Base-by-base conservation (phyloP, 1,140 invertebrate species). In the Octopus bimaculoides region DNA sequence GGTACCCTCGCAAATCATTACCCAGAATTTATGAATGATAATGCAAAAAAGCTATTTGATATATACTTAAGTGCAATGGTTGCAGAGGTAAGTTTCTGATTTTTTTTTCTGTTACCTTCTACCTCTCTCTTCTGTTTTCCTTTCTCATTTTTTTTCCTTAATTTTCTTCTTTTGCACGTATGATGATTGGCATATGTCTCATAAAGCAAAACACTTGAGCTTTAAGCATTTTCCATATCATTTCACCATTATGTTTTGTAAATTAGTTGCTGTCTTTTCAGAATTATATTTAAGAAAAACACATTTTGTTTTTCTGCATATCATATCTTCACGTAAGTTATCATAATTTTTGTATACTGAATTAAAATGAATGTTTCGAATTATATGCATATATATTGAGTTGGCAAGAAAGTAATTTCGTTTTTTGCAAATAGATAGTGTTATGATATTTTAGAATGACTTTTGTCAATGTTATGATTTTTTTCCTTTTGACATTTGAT, bases 1-100 rank as follows among this genome's bases (percentile, higher is more conserved):
- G 89, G 89, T 71, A 83, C 89, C 1, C 79, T 90, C n/a, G 85
- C 86, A 79, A 85, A 90, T 76, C 81, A 87, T 0, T 89, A 86
- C 78, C 89, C 89, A 55, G 87, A 89, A 76, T 55, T 84, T 26
- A 88, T 90, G 85, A 82, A 81, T 1, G 73, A 74, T 8, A 87
- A 89, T 82, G 83, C 86, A 14, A 82, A 85, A 14, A 81, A 84
- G 71, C 80, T 90, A 4, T 82, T 85, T 10, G 83, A 82, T 14
- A 73, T 89, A 5, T 89, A 85, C 82, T 78, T 89, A 52, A 83
- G 77, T 56, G 79, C 85, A 54, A 80, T 90, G 2, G 89, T 89
- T 83, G 78, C 81, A 53, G 87, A 90, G 88, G 88, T 88, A 82
- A 75, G 61, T 77, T n/a, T 71, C 17, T n/a, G 14, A n/a, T 71